Percentiles rank a stretch among this genome's conserved stretches.
Evolutionary conservation across 2,797 vertebrate genomes (phyloP).

Genomic region (Chaenodraco wilsoni): DNA sequence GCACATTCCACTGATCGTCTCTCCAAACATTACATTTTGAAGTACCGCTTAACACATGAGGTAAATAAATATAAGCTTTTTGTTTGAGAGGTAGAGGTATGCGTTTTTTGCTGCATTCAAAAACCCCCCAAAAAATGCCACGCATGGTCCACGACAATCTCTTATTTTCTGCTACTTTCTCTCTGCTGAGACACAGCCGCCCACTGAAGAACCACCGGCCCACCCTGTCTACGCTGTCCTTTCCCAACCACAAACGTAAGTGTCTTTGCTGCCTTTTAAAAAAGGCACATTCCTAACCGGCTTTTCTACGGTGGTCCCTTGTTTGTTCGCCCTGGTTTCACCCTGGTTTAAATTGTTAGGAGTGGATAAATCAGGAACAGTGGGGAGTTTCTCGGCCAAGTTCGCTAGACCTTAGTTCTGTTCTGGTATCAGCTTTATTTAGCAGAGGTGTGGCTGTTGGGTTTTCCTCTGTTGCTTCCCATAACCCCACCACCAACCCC

Average conservation of each 20-base stretch:
- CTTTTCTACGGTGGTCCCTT: constrained; percentile 59
- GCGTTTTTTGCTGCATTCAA: constrained; percentile 33
- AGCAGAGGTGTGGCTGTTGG: constrained; percentile 74
- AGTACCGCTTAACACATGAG: constrained; percentile 45
- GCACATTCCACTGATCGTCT: constrained; percentile 55
- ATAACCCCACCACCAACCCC: constrained; percentile 61
- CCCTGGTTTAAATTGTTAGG: constrained; percentile 74
- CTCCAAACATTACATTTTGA: constrained; percentile 68
- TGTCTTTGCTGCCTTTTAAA: constrained; percentile 65
- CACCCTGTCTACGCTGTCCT: constrained; percentile 45
- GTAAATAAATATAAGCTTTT: constrained; percentile 48
- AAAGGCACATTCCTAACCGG: constrained; percentile 52
- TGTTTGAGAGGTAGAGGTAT: constrained; percentile 37
- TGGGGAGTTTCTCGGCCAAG: constrained; percentile 65
- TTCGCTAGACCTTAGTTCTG: constrained; percentile 48
- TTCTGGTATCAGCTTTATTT: constrained; percentile 75
- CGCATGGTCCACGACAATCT: constrained; percentile 31
- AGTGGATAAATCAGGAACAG: constrained; percentile 55
- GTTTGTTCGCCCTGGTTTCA: constrained; percentile 55
- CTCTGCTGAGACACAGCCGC: constrained; percentile 38
- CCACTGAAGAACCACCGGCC: constrained; percentile 32
- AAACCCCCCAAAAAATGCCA: constrained; percentile 28
- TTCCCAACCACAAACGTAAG: constrained; percentile 59
- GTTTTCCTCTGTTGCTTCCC: constrained; percentile 64
- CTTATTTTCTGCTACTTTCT: constrained; percentile 58